Evolutionary conservation across 2,888 invertebrate species (phyloP), one percentile per base, ranked within the genome.

Genomic region (Cheilosia grossa): DNA sequence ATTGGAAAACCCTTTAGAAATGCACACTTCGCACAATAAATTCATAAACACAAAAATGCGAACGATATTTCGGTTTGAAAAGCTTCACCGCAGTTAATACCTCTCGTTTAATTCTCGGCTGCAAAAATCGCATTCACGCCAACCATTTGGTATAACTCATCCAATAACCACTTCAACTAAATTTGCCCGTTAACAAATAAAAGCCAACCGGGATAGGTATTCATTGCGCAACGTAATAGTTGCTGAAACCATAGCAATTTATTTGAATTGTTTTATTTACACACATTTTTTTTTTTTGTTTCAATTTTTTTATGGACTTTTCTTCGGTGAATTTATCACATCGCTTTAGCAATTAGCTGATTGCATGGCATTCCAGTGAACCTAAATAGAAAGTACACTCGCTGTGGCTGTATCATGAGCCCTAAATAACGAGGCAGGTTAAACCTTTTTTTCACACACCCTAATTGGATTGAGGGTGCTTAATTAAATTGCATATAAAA

Each of bases 191-290:
- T 7, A 47, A 66, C 66, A 44, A 42, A 27, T n/a, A 27, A 40
- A 21, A 33, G 10, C 42, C 40, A 54, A 30, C 4, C 15, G 15
- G n/a, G 7, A 24, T 30, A n/a, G 3, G 15, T 54, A 66, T 53
- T 66, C 47, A 44, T 56, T 40, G 4, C 42, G 63, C 42, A 69
- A 59, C 44, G 70, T 70, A 70, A 70, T 75, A 58, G 51, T 69
- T 42, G 42, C 13, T 44, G 24, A 69, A 81, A 64, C 64, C 33
- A 30, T 37, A 58, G 63, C 58, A 81, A 77, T 81, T 64, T 75
- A 44, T 59, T 58, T 69, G 51, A 51, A 64, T 64, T 37, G 44
- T 69, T 75, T 70, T 70, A 53, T 67, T 67, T 63, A 30, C 49
- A 59, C 42, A 17, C n/a, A n/a, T n/a, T n/a, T n/a, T n/a, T n/a